Conservation (phyloP, 1,140 invertebrate species). For the Babylonia areolata region DNA sequence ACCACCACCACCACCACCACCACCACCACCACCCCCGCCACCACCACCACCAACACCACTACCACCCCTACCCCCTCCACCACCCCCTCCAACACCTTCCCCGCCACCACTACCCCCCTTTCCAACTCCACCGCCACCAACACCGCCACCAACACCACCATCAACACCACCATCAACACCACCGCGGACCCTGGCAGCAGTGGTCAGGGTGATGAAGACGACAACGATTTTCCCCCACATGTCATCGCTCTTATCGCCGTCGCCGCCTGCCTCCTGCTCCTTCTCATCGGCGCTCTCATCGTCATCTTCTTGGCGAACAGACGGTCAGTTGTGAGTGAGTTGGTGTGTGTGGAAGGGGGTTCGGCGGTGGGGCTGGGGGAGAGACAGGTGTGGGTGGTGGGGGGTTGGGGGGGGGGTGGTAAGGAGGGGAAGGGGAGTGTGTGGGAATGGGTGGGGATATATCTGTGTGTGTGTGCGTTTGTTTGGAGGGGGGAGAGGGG, state of each 20-base stretch:
- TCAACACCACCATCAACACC: no score
- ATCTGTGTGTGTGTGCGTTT: no score
- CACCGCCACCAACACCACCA: background rate
- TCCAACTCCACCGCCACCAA: background rate
- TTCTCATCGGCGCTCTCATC: background rate
- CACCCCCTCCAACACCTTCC: background rate
- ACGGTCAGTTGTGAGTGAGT: background rate
- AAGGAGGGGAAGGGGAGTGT: no score
- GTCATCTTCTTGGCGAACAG: background rate
- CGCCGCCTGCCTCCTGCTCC: background rate
- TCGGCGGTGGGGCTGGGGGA: no score
- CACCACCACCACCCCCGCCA: background rate
- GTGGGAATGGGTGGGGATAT: no score
- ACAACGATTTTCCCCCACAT: background rate
- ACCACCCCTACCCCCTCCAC: background rate
- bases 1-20: background rate
- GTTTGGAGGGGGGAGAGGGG: no score
- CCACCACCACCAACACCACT: background rate
- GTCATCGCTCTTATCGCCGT: conserved; percentile 21
- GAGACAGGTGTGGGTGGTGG: no score
- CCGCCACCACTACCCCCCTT: background rate
- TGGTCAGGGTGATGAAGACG: background rate
- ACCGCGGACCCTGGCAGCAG: no score
- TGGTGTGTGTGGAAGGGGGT: no score
- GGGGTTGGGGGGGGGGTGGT: no score